Base-by-base conservation (phyloP, 2,888 invertebrate genomes). In the Pandemis corylana region DNA sequence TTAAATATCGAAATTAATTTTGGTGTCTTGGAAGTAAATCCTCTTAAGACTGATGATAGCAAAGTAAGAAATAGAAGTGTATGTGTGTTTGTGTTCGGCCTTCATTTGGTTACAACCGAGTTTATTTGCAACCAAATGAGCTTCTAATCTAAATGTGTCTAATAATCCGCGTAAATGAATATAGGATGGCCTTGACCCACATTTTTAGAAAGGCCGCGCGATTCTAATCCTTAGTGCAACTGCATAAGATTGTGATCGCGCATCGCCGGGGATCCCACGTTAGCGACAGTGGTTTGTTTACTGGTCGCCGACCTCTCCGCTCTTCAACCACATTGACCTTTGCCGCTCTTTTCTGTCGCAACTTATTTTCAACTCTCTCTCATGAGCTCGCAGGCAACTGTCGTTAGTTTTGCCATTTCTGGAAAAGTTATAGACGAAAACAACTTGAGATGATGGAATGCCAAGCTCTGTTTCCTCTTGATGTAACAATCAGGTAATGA, bases 121-220 rank as follows among this genome's bases (percentile, higher is more conserved):
- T 49, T 66, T 41, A 51, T 41, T n/a, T 67, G 53, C 51, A 69
- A 66, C 12, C 7, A 42, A 61, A 61, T 28, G 61, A 70, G 49
- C 68, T 42, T 9, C 46, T 0, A 53, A 61, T 44, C 62, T n/a
- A 44, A 68, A 53, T 64, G 20, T 46, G n/a, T 51, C 49, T n/a
- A 49, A 74, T 67, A 67, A 63, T 63, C 46, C 36, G 46, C 75
- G 46, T 63, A 71, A 41, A 56, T 42, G 75, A 56, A 7, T 70
- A 53, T 15, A 13, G 9, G 46, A 63, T 75, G 75, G 75, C 75
- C 75, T 75, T 75, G 75, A 75, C 75, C 75, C 44, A 71, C 53
- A 41, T 75, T 67, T 67, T 62, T 71, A 67, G 75, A 75, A 71
- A 75, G 75, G 75, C 5, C 56, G 49, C 70, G 67, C 15, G 51